Percentiles rank a stretch among this genome's conserved stretches.
These are phyloP conservation scores for Lepas anatifera DNA, from an alignment of 2,888 invertebrate genomes.

Conservation along the genomic window DNA sequence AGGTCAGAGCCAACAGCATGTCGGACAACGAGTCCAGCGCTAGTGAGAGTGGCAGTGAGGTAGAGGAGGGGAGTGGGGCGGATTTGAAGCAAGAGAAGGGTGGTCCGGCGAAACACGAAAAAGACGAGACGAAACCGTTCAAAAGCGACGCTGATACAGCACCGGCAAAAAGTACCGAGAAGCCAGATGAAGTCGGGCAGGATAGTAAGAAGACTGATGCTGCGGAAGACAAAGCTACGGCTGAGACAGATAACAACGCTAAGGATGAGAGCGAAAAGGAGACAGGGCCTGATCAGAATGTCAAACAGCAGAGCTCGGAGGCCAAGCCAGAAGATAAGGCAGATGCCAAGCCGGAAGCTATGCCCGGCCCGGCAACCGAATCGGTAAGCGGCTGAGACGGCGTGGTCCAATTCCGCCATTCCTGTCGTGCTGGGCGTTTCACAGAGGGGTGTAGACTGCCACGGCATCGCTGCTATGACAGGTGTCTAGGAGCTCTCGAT, in stretches of 20 bases:
- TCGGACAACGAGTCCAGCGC: too few relatives aligned
- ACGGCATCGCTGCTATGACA: too few relatives aligned
- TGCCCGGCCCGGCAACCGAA: too few relatives aligned
- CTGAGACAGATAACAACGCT: neutral
- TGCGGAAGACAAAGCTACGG: neutral
- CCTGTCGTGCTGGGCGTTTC: too few relatives aligned
- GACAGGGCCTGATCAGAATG: too few relatives aligned
- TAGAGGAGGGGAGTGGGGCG: slow-evolving; percentile 29
- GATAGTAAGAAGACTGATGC: neutral
- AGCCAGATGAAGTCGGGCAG: too few relatives aligned
- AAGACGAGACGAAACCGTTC: slow-evolving; percentile 22
- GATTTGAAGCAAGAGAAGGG: slow-evolving; percentile 40
- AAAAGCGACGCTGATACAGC: neutral
- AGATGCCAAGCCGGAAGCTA: too few relatives aligned
- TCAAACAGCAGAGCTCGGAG: too few relatives aligned
- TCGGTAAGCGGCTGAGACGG: too few relatives aligned
- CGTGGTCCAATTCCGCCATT: too few relatives aligned
- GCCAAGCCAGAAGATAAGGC: neutral
- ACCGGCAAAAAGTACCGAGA: neutral
- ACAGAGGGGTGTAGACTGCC: too few relatives aligned
- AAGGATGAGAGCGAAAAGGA: neutral
- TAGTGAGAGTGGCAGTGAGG: slow-evolving; percentile 19
- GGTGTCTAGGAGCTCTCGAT: too few relatives aligned
- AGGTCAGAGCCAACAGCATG: neutral
- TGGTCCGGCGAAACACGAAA: slow-evolving; percentile 32